Base-by-base conservation (phyloP, 2,888 invertebrate genomes). In the Ochropacha duplaris region DNA sequence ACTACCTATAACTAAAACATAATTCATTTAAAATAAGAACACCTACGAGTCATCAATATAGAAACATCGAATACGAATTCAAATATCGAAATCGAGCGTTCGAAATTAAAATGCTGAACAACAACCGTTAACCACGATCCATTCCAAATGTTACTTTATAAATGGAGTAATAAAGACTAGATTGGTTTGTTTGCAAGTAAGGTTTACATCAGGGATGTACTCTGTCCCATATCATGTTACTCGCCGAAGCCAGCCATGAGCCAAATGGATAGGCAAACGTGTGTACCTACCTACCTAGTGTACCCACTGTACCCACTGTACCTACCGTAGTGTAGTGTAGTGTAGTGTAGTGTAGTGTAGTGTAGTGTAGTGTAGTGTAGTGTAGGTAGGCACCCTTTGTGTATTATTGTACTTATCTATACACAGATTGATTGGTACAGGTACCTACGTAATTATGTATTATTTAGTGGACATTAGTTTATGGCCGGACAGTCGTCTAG, bases 201-300 rank as follows among this genome's bases (percentile, higher is more conserved):
- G 26, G 22, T 55, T 16, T 16, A 55, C 57, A 55, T 61, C 71
- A 75, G 74, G 72, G 77, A 76, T 76, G 72, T 74, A 78, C 68
- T 71, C 50, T 57, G 59, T 54, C 49, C 57, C 62, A 62, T 86
- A 84, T 88, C 86, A 62, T 55, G 78, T 88, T 88, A 76, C 85
- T 44, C 19, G 59, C 54, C 58, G 83, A 81, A 87, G 81, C 86
- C 87, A 74, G 73, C 79, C 80, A 85, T 86, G 86, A 74, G 73
- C 79, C 80, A 85, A 87, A 88, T 88, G 87, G 87, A 81, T 87
- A 84, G 79, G 78, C 83, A 87, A 87, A 86, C 83, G 76, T 71
- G 65, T 64, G 31, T 12, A 12, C 12, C n/a, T n/a, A n/a, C n/a
- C n/a, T n/a, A n/a, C n/a, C n/a, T n/a, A n/a, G n/a, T n/a, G n/a